Conservation (phyloP, 2,797 vertebrate genomes). For the Anguilla pacifica region DNA sequence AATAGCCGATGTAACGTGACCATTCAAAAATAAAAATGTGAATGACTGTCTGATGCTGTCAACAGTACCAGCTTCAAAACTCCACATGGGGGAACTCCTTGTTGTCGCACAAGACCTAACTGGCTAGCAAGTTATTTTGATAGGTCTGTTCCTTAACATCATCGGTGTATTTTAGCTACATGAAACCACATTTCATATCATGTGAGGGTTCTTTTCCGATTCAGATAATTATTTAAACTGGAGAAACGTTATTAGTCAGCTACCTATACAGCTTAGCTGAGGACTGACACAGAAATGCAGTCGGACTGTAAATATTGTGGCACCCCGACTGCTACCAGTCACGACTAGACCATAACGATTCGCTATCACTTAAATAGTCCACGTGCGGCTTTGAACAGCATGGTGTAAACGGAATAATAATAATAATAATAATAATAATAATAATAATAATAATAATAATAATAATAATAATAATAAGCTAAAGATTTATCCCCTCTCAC, state of each 20-base stretch:
- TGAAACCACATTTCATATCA: background rate
- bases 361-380: background rate
- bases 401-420: background rate
- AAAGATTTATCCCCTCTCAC: no score
- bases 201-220: background rate
- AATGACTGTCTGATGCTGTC: background rate
- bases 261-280: background rate
- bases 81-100: background rate
- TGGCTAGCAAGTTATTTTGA: background rate
- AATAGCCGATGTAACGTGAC: background rate
- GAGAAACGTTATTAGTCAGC: background rate
- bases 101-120: background rate
- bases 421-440: no score
- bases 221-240: background rate
- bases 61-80: background rate
- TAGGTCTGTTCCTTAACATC: background rate
- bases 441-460: no score
- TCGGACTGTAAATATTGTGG: conserved; percentile 31
- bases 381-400: background rate
- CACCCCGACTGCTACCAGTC: background rate
- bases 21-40: background rate
- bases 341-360: background rate
- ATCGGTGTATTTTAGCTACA: background rate
- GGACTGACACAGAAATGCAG: background rate
- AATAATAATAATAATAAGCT: no score